phyloP scores from a whole-genome alignment of 30 jellyfish, hydroid and myxozoan species.

The Hydractinia echinata region DNA sequence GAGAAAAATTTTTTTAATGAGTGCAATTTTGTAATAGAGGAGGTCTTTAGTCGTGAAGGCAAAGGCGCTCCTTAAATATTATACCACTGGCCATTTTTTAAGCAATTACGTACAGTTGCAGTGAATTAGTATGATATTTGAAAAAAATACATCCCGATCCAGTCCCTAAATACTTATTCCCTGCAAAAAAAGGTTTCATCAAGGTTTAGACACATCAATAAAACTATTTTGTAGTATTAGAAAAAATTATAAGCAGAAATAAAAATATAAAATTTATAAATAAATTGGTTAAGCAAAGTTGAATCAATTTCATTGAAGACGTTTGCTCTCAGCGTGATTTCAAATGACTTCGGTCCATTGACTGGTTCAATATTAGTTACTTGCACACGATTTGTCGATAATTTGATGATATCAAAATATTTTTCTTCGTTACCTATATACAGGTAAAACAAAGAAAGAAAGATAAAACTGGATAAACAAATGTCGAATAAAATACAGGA shows the following conservation, averaged over 20 bases:
- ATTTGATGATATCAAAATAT: neutral
- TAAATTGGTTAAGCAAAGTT: neutral
- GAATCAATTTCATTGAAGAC: neutral
- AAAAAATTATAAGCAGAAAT: neutral
- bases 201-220: too few relatives aligned
- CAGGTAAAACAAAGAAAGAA: neutral
- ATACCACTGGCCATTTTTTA: too few relatives aligned
- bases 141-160: too few relatives aligned
- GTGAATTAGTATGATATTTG: too few relatives aligned
- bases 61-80: too few relatives aligned
- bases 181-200: too few relatives aligned
- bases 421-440: conserved; percentile 2
- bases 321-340: neutral
- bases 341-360: conserved; percentile 13
- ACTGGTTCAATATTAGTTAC: neutral
- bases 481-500: too few relatives aligned
- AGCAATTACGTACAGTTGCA: too few relatives aligned
- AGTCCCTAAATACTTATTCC: too few relatives aligned
- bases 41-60: too few relatives aligned
- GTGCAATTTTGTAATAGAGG: too few relatives aligned
- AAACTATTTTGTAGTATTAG: neutral
- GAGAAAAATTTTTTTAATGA: too few relatives aligned
- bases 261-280: neutral
- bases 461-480: neutral
- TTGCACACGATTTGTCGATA: neutral